phyloP scores from a whole-genome alignment of 1,140 invertebrate species.

The Lepidotrigona ventralis region DNA sequence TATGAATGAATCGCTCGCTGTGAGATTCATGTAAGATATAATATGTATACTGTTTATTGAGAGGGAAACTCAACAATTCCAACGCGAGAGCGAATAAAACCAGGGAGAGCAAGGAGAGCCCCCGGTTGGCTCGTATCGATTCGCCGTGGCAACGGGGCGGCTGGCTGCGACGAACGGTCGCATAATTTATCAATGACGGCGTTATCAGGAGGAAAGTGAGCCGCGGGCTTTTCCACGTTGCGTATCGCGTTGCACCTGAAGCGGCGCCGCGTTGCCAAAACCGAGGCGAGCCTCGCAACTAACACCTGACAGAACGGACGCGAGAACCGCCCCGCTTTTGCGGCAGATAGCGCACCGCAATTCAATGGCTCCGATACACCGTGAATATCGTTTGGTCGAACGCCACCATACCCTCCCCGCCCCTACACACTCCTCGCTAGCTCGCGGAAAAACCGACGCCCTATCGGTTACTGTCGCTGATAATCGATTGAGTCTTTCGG shows the following conservation, averaged over 20 bases:
- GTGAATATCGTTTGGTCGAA: constrained; percentile 24
- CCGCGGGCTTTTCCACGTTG: constrained; percentile 45
- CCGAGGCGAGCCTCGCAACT: background rate
- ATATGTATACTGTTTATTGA: too few relatives aligned
- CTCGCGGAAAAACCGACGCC: background rate
- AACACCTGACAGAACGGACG: constrained; percentile 45
- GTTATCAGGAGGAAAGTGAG: constrained; percentile 44
- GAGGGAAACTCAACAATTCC: background rate
- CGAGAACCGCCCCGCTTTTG: constrained; percentile 2
- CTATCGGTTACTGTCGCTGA: background rate
- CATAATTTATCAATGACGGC: constrained; percentile 49
- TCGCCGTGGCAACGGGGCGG: background rate
- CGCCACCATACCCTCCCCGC: background rate
- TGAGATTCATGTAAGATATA: too few relatives aligned
- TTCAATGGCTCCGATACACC: constrained; percentile 40
- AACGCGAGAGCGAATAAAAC: background rate
- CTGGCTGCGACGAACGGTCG: constrained; percentile 5
- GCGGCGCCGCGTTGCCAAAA: constrained; percentile 38
- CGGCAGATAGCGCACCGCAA: constrained; percentile 25
- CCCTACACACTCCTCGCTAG: too few relatives aligned
- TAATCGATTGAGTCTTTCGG: constrained; percentile 10
- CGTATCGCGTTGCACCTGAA: constrained; percentile 39
- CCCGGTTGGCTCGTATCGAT: constrained; percentile 1
- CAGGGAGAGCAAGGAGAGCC: background rate
- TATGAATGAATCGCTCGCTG: too few relatives aligned